These are phyloP conservation scores for Kryptolebias ocellatus DNA, from an alignment of 2,797 vertebrate genomes.

Conservation along the genomic window DNA sequence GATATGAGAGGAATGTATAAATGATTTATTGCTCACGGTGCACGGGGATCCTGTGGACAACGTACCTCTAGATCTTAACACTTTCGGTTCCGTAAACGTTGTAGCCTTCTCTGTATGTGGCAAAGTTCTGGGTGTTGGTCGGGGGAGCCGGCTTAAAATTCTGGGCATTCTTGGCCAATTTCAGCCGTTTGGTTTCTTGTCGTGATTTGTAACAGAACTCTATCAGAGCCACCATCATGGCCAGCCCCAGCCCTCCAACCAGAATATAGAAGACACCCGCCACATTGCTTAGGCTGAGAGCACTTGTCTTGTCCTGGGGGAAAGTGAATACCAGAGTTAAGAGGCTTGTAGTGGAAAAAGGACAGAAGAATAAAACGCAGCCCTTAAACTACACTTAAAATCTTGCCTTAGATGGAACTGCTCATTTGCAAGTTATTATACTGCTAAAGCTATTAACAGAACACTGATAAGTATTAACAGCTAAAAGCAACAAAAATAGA, in stretches of 20 bases:
- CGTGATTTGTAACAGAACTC: conserved; percentile 99
- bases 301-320: conserved; percentile 99
- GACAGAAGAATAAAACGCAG: conserved; percentile 63
- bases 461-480: conserved; percentile 38
- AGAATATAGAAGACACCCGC: conserved; percentile 99
- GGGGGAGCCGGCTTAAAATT: conserved; percentile 98
- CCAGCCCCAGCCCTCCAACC: conserved; percentile 97
- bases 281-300: conserved; percentile 99
- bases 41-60: conserved; percentile 16
- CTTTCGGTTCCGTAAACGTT: conserved; percentile 99
- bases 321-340: conserved; percentile 88
- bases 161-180: conserved; percentile 99
- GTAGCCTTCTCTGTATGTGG: conserved; percentile 99
- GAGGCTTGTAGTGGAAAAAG: conserved; percentile 72
- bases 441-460: conserved; percentile 51
- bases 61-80: conserved; percentile 99
- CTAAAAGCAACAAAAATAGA: conserved; percentile 54
- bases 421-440: conserved; percentile 36
- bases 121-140: conserved; percentile 99
- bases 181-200: conserved; percentile 99
- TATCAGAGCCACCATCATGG: conserved; percentile 99
- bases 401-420: conserved; percentile 41
- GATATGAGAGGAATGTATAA: conserved; percentile 47
- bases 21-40: conserved; percentile 50
- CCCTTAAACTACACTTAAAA: conserved; percentile 48